Evolutionary conservation across 1,140 invertebrate genomes (phyloP).

Genomic region (Diabrotica undecimpunctata): DNA sequence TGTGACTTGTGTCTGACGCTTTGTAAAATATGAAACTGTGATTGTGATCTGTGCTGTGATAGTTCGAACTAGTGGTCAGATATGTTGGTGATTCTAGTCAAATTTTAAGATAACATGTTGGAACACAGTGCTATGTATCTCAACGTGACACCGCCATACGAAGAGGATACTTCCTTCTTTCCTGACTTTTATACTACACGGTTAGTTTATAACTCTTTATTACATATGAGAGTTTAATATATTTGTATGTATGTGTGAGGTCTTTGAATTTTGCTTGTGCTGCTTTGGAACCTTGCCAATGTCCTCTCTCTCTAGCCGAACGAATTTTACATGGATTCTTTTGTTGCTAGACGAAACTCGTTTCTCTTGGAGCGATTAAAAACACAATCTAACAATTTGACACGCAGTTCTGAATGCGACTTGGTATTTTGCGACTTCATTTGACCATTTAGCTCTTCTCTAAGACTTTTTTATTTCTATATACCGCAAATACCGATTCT

Average conservation of each 20-base stretch:
- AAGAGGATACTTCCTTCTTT: constrained; percentile 42
- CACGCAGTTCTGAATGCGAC: constrained; percentile 17
- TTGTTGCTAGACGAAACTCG: constrained; percentile 23
- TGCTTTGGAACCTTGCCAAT: constrained; percentile 17
- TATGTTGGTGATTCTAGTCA: constrained; percentile 21
- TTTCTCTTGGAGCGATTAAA: constrained; percentile 12
- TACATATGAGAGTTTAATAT: not conserved
- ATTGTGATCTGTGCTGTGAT: constrained; percentile 23
- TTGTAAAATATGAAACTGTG: constrained; percentile 5
- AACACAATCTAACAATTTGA: constrained; percentile 20
- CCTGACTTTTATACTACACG: constrained; percentile 43
- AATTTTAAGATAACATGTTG: constrained; percentile 34
- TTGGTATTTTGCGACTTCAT: constrained; percentile 14
- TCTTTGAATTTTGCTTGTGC: constrained; percentile 15
- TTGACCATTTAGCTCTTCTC: not conserved
- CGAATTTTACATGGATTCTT: constrained; percentile 16
- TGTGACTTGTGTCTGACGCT: not conserved
- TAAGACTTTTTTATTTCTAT: not conserved
- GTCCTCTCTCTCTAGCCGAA: constrained; percentile 11
- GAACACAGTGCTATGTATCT: constrained; percentile 45
- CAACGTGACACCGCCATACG: constrained; percentile 40
- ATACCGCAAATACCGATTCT: not conserved
- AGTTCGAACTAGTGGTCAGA: constrained; percentile 12
- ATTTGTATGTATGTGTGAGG: constrained; percentile 18
- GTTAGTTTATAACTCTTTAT: constrained; percentile 27